Conservation (phyloP, 2,888 invertebrate genomes). For the Hipparchia sbordonii region DNA sequence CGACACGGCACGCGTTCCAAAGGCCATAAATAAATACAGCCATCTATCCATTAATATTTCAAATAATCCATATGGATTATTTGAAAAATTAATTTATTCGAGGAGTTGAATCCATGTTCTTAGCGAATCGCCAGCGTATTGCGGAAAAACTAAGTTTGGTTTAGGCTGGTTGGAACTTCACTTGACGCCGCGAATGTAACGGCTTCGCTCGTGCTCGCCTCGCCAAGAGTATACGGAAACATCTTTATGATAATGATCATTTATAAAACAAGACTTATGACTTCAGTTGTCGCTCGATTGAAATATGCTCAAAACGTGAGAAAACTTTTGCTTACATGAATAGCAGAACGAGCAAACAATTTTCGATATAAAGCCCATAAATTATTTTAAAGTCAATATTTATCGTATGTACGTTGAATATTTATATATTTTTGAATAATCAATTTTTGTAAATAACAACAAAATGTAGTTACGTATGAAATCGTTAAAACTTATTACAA, state of each 20-base stretch:
- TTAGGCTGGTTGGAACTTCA: no score
- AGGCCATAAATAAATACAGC: no score
- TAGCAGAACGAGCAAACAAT: constrained; percentile 43
- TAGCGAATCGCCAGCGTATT: no score
- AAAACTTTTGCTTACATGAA: constrained; percentile 3
- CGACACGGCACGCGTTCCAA: no score
- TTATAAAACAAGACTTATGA: constrained; percentile 20
- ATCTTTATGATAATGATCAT: not conserved
- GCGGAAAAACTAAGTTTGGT: no score
- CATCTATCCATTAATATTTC: no score
- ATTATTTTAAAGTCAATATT: constrained; percentile 23
- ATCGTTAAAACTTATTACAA: constrained; percentile 64
- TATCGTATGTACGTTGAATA: constrained; percentile 43
- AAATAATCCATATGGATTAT: no score
- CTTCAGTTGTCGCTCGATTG: constrained; percentile 24
- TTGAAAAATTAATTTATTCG: no score
- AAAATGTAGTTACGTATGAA: constrained; percentile 61
- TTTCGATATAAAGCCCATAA: constrained; percentile 43
- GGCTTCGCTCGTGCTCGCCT: no score
- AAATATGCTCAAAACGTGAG: constrained; percentile 9
- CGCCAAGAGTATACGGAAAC: no score
- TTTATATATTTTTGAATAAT: constrained; percentile 70
- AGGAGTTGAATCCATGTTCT: no score
- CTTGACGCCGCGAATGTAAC: no score
- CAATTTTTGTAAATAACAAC: constrained; percentile 69